Evolutionary conservation across 1,140 invertebrate species (phyloP), one percentile per base, ranked within the genome.

Genomic region (Drosophila lacteicornis): DNA sequence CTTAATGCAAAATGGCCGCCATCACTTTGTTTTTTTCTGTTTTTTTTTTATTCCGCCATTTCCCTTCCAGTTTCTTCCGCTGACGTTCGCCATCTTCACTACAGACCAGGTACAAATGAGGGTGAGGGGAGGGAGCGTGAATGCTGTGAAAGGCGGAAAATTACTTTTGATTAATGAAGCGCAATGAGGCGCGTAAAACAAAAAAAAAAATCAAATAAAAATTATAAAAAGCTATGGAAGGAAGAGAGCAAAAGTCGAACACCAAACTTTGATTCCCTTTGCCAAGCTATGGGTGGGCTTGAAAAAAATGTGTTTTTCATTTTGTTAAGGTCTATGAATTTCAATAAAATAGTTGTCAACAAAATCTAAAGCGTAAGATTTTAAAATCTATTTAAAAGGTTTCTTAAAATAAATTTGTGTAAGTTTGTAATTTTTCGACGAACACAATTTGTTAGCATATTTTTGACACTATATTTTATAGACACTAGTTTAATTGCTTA

Each of bases 81-180:
- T 87, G 84, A 83, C 83, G 75, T 80, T 87, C 55, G 60, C 70
- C 82, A 76, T 86, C 83, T 87, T 87, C 58, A 55, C 67, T 80
- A 22, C 53, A 47, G 63, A 42, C 58, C 85, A 84, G 77, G 85
- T 84, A 73, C 43, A 58, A 65, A 45, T 42, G 36, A 27, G 42
- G 27, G 40, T 13, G 5, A 8, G 1, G 17, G 13, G 30, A 13
- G n/a, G 53, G 36, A 25, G 22, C 30, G 42, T 13, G 53, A 50
- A 33, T 61, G 47, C 57, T 59, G 50, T 77, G 66, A 88, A 79
- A 75, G 74, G 63, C 79, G 86, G 82, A 81, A 91, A 90, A 90
- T 91, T 90, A 77, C 86, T 91, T 90, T 90, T 91, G 86, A 91
- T 90, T 91, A 90, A 91, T 90, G 69, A 91, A 80, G 82, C 76